Conservation (phyloP, 1,140 invertebrate genomes). For the Meloidogyne exigua region DNA sequence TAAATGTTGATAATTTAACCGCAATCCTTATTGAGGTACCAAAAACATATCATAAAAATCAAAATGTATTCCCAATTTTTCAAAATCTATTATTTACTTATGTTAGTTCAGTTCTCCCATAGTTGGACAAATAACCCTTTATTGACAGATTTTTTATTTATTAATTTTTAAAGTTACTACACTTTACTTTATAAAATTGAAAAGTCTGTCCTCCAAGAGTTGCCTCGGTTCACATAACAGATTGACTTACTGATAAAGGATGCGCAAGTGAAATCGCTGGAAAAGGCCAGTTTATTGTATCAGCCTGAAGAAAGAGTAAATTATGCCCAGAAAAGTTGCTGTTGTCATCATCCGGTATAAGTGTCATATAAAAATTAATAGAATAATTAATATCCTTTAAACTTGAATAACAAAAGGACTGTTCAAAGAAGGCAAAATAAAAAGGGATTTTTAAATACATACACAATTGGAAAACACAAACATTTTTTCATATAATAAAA, state of each 20-base stretch:
- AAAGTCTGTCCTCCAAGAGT: not conserved
- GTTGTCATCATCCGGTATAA: not conserved
- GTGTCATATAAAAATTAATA: not conserved
- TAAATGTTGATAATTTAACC: not conserved
- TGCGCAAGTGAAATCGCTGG: not conserved
- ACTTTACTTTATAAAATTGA: not conserved
- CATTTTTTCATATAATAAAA: not conserved
- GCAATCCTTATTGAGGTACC: not conserved
- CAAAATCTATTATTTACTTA: not conserved
- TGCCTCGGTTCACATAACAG: not conserved
- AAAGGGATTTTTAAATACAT: not conserved
- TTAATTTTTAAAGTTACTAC: not conserved
- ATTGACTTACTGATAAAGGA: not conserved
- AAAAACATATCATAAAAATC: not conserved
- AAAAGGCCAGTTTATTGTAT: not conserved
- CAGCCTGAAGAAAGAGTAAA: not conserved
- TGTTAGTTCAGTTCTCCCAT: not conserved
- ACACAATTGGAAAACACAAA: not conserved
- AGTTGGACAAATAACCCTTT: not conserved
- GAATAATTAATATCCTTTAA: not conserved
- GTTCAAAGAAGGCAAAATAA: not conserved
- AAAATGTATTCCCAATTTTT: not conserved
- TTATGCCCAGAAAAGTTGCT: not conserved
- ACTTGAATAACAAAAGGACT: not conserved
- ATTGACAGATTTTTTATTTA: not conserved